Evolutionary conservation across 2,888 invertebrate genomes (phyloP), one percentile per base, ranked within the genome.

Genomic region (Erebia epiphron): DNA sequence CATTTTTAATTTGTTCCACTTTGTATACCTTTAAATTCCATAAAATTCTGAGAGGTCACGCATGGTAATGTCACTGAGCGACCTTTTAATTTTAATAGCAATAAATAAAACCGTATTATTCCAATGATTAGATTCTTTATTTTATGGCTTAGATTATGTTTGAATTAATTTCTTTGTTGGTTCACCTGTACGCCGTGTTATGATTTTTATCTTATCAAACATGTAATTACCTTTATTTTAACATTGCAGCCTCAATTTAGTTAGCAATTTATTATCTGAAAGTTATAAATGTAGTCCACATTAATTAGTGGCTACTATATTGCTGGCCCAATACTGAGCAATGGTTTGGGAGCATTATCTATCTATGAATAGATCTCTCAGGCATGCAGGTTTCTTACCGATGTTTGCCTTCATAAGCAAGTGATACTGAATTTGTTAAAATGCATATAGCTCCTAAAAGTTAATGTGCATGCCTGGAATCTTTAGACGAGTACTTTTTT

Each of bases 211-310:
- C 60, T 67, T 67, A 67, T 61, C 60, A 21, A 14, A 52, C 21
- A 35, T 60, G 60, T n/a, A n/a, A n/a, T 67, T 26, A 60, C 41
- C 43, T 67, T 61, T 10, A 58, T 50, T 49, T 67, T 46, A 16
- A 57, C n/a, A 61, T 67, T 52, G 52, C 60, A 67, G 50, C 67
- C 43, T 61, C 21, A 61, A 67, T 61, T 67, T 18, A 41, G 52
- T 41, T 41, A 65, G 60, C 50, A 64, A 26, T 58, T 65, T 46
- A 61, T 65, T 14, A n/a, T n/a, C 14, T 65, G 26, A 65, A 58
- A 49, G 35, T 35, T 35, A 35, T 54, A 65, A 43, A 63, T 7
- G 26, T 10, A 63, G 26, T 14, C 35, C 26, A 21, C 2, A 35
- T 10, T 3, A 65, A 4, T 18, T 65, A 65, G 18, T 54, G 13